Percentiles rank a stretch among this genome's conserved stretches.
phyloP scores from a whole-genome alignment of 2,113 vertebrate genomes.

The Tachysurus vachellii region DNA sequence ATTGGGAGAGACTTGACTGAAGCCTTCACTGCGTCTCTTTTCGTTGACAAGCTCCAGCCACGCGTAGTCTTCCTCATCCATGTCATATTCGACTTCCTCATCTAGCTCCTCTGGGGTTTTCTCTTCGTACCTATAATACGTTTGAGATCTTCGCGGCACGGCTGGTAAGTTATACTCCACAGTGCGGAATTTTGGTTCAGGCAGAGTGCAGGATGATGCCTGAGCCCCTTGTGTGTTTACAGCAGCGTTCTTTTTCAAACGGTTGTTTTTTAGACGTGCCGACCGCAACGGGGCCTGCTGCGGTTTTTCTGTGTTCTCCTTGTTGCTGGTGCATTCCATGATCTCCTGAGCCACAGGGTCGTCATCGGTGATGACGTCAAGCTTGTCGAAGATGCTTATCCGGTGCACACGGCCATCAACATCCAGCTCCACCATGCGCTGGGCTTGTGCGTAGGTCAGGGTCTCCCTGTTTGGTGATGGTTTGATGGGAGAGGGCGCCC shows the following conservation, averaged over 20 bases:
- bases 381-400: constrained; percentile 90
- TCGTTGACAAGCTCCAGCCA: constrained; percentile 96
- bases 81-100: constrained; percentile 95
- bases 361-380: constrained; percentile 89
- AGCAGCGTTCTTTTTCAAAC: constrained; percentile 84
- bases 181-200: constrained; percentile 86
- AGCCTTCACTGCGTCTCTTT: constrained; percentile 83
- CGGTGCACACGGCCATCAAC: constrained; percentile 90
- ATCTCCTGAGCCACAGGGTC: constrained; percentile 93
- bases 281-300: constrained; percentile 80
- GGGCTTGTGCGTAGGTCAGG: constrained; percentile 93
- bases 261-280: constrained; percentile 85
- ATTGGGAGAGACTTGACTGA: constrained; percentile 87
- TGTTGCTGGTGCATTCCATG: constrained; percentile 95
- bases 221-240: constrained; percentile 71
- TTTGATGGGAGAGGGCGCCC: constrained; percentile 91
- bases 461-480: constrained; percentile 91
- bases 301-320: constrained; percentile 90
- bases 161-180: constrained; percentile 94
- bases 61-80: constrained; percentile 97
- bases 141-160: constrained; percentile 80
- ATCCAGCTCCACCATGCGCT: constrained; percentile 96
- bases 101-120: constrained; percentile 94
- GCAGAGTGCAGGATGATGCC: constrained; percentile 48
- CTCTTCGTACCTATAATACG: constrained; percentile 87